phyloP scores from a whole-genome alignment of 2,888 invertebrate genomes.

The Gortyna flavago region DNA sequence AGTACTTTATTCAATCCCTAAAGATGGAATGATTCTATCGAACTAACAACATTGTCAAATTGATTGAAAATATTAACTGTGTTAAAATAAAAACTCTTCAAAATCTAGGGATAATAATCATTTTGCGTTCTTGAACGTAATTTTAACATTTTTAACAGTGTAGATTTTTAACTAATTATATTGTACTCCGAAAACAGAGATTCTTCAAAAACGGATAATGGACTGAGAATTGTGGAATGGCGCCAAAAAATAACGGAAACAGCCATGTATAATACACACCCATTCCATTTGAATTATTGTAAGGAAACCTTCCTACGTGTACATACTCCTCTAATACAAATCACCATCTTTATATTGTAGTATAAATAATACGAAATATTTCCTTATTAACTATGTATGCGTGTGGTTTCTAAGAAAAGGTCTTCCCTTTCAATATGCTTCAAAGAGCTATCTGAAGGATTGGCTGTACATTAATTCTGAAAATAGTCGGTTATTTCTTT shows the following conservation, averaged over 20 bases:
- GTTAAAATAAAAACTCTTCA: not conserved
- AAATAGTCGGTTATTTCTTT: too few species aligned
- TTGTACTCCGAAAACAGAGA: slow-evolving; percentile 18
- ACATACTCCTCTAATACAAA: slow-evolving; percentile 46
- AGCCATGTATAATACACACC: slow-evolving; percentile 44
- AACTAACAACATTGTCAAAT: not conserved
- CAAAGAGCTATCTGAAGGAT: slow-evolving; percentile 7
- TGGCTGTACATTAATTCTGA: not conserved
- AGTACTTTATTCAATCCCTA: not conserved
- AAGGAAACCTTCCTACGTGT: slow-evolving; percentile 56
- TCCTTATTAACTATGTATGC: not conserved
- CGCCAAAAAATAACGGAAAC: slow-evolving; percentile 61
- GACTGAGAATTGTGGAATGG: slow-evolving; percentile 51
- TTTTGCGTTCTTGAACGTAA: not conserved
- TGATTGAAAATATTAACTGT: not conserved
- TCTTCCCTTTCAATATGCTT: slow-evolving; percentile 7
- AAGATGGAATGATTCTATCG: too few species aligned
- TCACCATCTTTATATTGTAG: slow-evolving; percentile 45
- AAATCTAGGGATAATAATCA: not conserved
- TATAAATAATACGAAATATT: slow-evolving; percentile 18
- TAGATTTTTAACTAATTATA: slow-evolving; percentile 20
- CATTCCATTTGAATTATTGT: slow-evolving; percentile 60
- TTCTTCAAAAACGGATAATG: slow-evolving; percentile 56
- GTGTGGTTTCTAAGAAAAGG: slow-evolving; percentile 4
- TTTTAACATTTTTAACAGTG: slow-evolving; percentile 3